phyloP scores from a whole-genome alignment of 2,888 invertebrate species.

The Sarcophaga carnaria region DNA sequence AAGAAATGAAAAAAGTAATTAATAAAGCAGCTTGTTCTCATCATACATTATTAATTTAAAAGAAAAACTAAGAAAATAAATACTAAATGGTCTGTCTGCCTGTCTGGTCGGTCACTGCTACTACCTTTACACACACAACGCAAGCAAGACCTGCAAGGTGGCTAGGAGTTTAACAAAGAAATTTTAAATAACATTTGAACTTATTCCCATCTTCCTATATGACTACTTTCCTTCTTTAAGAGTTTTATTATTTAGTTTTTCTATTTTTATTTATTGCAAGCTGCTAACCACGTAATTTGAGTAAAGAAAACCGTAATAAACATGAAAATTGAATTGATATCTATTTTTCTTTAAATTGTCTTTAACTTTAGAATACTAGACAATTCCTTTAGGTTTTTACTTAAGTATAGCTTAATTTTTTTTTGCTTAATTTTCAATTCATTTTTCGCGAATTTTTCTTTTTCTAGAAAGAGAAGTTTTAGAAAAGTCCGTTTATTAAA shows the following conservation, averaged over 20 bases:
- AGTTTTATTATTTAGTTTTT: constrained; percentile 4
- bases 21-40: constrained; percentile 71
- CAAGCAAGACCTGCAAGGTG: constrained; percentile 17
- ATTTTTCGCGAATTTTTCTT: neutral
- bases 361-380: constrained; percentile 5
- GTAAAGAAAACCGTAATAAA: constrained; percentile 52
- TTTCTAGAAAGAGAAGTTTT: neutral
- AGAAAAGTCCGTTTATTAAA: neutral
- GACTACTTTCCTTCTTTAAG: neutral
- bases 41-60: constrained; percentile 62
- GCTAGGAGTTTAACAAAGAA: constrained; percentile 22
- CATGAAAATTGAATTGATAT: constrained; percentile 39
- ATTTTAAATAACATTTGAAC: constrained; percentile 17
- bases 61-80: constrained; percentile 39
- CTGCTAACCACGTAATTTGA: constrained; percentile 48
- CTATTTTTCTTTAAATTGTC: too few species aligned
- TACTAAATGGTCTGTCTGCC: constrained; percentile 11
- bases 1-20: too few species aligned
- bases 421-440: constrained; percentile 1
- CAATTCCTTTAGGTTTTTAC: neutral
- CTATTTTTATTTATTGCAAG: constrained; percentile 18
- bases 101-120: constrained; percentile 7
- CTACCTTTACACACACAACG: constrained; percentile 15
- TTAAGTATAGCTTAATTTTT: neutral
- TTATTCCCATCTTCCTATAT: neutral